phyloP scores from a whole-genome alignment of 23 tunicate genomes.

The Halocynthia aurantium region DNA sequence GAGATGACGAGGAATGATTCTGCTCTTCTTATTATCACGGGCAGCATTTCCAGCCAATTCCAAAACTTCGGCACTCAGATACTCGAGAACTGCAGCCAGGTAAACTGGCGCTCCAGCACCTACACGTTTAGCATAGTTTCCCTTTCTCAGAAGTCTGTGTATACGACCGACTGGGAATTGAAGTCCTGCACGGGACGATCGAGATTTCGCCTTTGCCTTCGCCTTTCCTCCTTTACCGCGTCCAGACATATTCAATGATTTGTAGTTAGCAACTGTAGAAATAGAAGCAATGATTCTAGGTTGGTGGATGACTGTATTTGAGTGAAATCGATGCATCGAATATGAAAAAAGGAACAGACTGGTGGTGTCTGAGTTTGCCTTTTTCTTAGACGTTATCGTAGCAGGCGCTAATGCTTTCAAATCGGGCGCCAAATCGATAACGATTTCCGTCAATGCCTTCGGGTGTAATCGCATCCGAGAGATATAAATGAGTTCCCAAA shows the following conservation, averaged over 20 bases:
- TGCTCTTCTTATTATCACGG: constrained; percentile 11
- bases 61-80: constrained; percentile 21
- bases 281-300: too few species aligned
- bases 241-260: constrained; percentile 2
- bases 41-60: constrained; percentile 22
- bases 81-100: constrained; percentile 15
- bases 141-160: constrained; percentile 22
- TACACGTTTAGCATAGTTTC: constrained; percentile 21
- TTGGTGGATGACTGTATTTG: too few species aligned
- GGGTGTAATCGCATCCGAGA: too few species aligned
- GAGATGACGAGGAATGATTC: constrained; percentile 18
- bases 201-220: background rate
- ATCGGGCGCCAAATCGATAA: too few species aligned
- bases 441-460: too few species aligned
- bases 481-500: too few species aligned
- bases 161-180: constrained; percentile 32
- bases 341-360: too few species aligned
- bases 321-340: too few species aligned
- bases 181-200: constrained; percentile 30
- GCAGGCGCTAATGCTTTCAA: too few species aligned
- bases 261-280: too few species aligned
- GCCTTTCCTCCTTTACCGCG: constrained; percentile 11
- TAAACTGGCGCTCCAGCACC: constrained; percentile 23
- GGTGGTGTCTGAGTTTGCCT: too few species aligned
- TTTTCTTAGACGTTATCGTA: too few species aligned